phyloP scores from a whole-genome alignment of 2,888 invertebrate genomes.

The Acrobasis repandana region DNA sequence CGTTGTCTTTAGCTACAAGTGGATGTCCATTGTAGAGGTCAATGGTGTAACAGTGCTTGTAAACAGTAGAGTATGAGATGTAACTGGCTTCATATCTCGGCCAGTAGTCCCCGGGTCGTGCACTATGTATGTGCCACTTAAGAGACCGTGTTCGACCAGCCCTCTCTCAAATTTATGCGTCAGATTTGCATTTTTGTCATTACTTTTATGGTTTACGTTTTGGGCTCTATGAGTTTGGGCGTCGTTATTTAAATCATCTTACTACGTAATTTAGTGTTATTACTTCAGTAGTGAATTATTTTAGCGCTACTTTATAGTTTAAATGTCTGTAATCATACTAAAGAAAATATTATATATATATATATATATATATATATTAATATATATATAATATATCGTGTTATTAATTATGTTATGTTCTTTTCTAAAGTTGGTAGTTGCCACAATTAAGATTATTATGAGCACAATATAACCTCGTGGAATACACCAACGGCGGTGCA shows the following conservation, averaged over 20 bases:
- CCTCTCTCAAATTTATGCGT: constrained; percentile 18
- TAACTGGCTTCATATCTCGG: constrained; percentile 39
- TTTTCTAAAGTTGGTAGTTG: not conserved
- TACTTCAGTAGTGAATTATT: constrained; percentile 1
- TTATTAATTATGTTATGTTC: too few species aligned
- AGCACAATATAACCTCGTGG: not conserved
- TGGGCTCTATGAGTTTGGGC: constrained; percentile 6
- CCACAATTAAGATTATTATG: not conserved
- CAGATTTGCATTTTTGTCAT: constrained; percentile 20
- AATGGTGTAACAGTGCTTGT: constrained; percentile 24
- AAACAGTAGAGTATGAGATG: constrained; percentile 30
- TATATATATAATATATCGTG: too few species aligned
- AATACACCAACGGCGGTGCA: not conserved
- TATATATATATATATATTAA: too few species aligned
- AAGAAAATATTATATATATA: not conserved
- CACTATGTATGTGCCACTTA: constrained; percentile 23
- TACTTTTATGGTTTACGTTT: constrained; percentile 21
- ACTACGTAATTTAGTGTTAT: constrained; percentile 17
- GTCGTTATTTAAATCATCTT: constrained; percentile 21
- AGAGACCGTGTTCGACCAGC: constrained; percentile 11
- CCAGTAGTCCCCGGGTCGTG: constrained; percentile 25
- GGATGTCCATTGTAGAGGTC: constrained; percentile 17
- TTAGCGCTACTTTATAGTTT: not conserved
- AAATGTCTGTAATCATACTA: not conserved
- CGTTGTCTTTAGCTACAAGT: not conserved